Percentiles rank a stretch among this genome's conserved stretches.
These are phyloP conservation scores for Schrankia costaestrigalis DNA, from an alignment of 2,888 invertebrate genomes.

Conservation along the genomic window DNA sequence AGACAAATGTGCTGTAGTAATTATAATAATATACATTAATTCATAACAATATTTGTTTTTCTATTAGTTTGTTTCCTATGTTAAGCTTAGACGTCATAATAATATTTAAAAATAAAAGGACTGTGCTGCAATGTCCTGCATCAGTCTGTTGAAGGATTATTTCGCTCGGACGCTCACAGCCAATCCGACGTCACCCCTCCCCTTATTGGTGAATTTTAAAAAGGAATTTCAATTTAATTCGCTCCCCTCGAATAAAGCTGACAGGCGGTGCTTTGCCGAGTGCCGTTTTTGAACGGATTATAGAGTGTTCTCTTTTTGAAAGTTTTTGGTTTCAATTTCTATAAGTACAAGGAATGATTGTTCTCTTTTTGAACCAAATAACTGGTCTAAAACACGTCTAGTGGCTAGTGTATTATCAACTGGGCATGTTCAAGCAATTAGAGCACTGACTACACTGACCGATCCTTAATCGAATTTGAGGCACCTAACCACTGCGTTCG, in stretches of 20 bases:
- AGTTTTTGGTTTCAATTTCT: slow-evolving; percentile 16
- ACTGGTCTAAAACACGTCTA: too few species aligned
- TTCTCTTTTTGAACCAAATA: neutral
- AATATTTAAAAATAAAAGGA: too few species aligned
- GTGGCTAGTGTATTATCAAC: too few species aligned
- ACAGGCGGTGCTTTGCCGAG: slow-evolving; percentile 48
- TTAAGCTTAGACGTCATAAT: too few species aligned
- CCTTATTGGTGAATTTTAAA: slow-evolving; percentile 77
- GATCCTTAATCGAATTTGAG: too few species aligned
- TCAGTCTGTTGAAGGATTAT: slow-evolving; percentile 68
- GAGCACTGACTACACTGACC: neutral
- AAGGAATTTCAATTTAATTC: slow-evolving; percentile 75
- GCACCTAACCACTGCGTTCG: too few species aligned
- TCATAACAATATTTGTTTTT: too few species aligned
- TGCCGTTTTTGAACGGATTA: slow-evolving; percentile 32
- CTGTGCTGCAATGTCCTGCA: slow-evolving; percentile 47
- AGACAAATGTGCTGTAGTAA: too few species aligned
- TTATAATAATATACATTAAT: too few species aligned
- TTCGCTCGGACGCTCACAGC: slow-evolving; percentile 63
- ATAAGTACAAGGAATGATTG: neutral
- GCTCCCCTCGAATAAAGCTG: slow-evolving; percentile 65
- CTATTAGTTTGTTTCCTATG: too few species aligned
- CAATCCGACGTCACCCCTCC: slow-evolving; percentile 71
- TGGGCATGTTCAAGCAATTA: neutral
- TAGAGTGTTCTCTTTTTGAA: slow-evolving; percentile 38